Base-by-base conservation (phyloP, 2,888 invertebrate genomes). In the Argyresthia albistria region DNA sequence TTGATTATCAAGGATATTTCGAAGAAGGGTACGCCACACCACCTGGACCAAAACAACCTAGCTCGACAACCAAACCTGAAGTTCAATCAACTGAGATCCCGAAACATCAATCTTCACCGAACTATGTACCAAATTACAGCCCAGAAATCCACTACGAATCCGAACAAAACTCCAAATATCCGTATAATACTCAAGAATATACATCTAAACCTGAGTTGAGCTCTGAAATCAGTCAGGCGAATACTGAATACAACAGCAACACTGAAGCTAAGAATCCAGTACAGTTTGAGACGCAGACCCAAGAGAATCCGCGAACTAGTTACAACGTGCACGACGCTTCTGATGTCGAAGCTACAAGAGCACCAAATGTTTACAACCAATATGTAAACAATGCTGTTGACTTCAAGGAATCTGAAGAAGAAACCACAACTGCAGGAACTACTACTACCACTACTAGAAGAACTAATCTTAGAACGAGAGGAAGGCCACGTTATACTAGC, bases 141-240 rank as follows among this genome's bases (percentile, higher is more conserved):
- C 84, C 83, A 12, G 86, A 86, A 71, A 77, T 82, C 55, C 80
- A 84, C 53, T 78, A 80, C 49, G 73, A 80, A 59, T 69, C 78
- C 25, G 79, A 78, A 61, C 70, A 67, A 46, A 73, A 70, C 55
- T 60, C 73, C 43, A 76, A 75, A 65, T 76, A 73, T 55, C 71
- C 77, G 1, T 77, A 73, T 52, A 74, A 75, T 43, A 9, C 15
- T 11, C 16, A 46, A n/a, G 71, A 76, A 42, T 76, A 76, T 51
- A 59, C 66, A 6, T 64, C 64, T 8, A 76, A 76, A 58, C 61
- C 66, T 42, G 73, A 77, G 59, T 50, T 43, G 15, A 51, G 37
- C 43, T 43, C 56, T 15, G 52, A 35, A 52, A 50, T 12, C 37
- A 55, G 45, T 14, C 49, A 43, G 47, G 58, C 59, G 12, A 61